Conservation (phyloP, 2,888 invertebrate genomes). For the Rutpela maculata region DNA sequence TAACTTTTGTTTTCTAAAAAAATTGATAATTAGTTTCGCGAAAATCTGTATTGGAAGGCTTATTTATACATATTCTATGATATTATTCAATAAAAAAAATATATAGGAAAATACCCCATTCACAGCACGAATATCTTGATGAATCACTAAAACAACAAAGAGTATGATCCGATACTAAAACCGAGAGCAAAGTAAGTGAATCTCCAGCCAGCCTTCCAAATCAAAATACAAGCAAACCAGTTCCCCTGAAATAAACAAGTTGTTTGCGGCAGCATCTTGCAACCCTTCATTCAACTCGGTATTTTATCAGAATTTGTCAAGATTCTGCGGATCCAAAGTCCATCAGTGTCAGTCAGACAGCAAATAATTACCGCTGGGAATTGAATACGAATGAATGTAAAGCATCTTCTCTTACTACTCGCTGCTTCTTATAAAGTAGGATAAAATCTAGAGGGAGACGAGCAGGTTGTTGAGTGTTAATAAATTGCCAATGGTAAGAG, state of each 20-base stretch:
- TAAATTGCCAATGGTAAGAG: conserved; percentile 46
- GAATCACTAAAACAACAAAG: conserved; percentile 4
- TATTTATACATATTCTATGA: too few relatives aligned
- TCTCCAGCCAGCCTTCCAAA: conserved; percentile 25
- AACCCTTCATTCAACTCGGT: conserved; percentile 52
- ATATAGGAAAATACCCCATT: too few relatives aligned
- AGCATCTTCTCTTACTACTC: conserved; percentile 43
- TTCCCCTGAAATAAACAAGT: conserved; percentile 47
- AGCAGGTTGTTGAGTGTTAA: conserved; percentile 51
- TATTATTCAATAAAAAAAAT: too few relatives aligned
- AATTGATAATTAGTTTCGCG: too few relatives aligned
- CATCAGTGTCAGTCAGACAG: conserved; percentile 57
- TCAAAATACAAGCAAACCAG: conserved; percentile 36
- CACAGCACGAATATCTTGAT: not conserved
- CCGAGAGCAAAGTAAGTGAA: conserved; percentile 21
- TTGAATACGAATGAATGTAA: conserved; percentile 53
- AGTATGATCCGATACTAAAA: not conserved
- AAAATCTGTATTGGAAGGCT: too few relatives aligned
- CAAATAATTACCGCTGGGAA: conserved; percentile 58
- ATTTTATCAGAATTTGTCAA: conserved; percentile 57
- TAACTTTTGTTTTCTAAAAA: too few relatives aligned
- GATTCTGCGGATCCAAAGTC: conserved; percentile 50
- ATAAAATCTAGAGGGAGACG: conserved; percentile 61
- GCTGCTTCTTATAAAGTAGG: conserved; percentile 55
- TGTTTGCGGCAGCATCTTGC: conserved; percentile 50